phyloP scores from a whole-genome alignment of 2,888 invertebrate genomes.

The Acanthosepion esculentum region DNA sequence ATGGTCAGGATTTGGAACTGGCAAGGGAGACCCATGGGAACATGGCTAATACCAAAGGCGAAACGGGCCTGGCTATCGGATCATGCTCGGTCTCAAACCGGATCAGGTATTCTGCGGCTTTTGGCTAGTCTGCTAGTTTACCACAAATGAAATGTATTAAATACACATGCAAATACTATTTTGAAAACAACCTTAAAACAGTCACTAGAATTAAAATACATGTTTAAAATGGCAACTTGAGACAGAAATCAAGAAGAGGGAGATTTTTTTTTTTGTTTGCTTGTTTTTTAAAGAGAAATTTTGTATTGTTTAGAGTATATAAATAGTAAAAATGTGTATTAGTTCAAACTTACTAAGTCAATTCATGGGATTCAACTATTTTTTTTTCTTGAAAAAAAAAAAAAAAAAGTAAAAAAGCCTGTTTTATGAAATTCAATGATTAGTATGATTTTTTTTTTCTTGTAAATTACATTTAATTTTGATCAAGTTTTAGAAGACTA shows the following conservation, averaged over 20 bases:
- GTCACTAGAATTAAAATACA: slow-evolving; percentile 43
- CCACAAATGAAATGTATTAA: slow-evolving; percentile 48
- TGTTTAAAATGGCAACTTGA: background rate
- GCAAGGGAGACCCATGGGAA: slow-evolving; percentile 49
- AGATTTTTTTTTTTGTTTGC: background rate
- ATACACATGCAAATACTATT: slow-evolving; percentile 47
- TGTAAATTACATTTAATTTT: too few relatives aligned
- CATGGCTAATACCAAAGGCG: slow-evolving; percentile 49
- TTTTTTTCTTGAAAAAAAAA: too few relatives aligned
- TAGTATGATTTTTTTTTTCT: too few relatives aligned
- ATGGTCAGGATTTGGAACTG: slow-evolving; percentile 50
- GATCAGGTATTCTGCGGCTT: slow-evolving; percentile 47
- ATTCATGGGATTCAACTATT: too few relatives aligned
- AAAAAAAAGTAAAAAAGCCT: too few relatives aligned
- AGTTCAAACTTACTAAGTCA: background rate
- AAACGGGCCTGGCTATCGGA: slow-evolving; percentile 51
- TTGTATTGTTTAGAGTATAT: background rate
- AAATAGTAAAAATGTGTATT: background rate
- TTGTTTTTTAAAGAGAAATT: background rate
- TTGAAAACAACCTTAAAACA: slow-evolving; percentile 45
- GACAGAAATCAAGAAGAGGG: background rate
- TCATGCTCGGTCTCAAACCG: slow-evolving; percentile 48
- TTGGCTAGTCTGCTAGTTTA: slow-evolving; percentile 48
- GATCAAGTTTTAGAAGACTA: too few relatives aligned
- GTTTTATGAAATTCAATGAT: too few relatives aligned